Conservation (phyloP, 2,797 vertebrate species). For the Urophycis tenuis region DNA sequence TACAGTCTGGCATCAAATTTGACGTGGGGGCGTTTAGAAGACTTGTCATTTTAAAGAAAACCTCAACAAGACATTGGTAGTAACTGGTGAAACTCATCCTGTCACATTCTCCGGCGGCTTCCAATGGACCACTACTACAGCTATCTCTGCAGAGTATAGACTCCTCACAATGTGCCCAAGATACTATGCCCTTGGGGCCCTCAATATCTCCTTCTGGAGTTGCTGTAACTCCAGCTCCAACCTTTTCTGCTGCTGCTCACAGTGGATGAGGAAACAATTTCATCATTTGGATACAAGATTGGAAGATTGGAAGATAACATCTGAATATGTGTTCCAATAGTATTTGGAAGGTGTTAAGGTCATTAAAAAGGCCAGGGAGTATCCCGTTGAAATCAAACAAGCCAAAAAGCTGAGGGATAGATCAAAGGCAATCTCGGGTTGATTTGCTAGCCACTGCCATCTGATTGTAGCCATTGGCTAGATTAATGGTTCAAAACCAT, state of each 20-base stretch:
- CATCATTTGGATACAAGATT: not conserved
- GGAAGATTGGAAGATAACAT: not conserved
- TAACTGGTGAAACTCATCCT: not conserved
- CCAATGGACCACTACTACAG: no score
- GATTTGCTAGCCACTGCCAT: not conserved
- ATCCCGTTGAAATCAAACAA: not conserved
- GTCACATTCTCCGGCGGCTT: not conserved
- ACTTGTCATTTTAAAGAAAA: not conserved
- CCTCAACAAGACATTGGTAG: not conserved
- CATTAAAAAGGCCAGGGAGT: not conserved
- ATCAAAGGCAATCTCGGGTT: not conserved
- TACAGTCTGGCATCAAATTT: not conserved
- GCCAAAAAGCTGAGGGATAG: not conserved
- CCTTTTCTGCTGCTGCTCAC: no score
- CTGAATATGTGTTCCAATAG: not conserved
- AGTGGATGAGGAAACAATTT: not conserved
- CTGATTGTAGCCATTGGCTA: not conserved
- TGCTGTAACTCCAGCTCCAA: not conserved
- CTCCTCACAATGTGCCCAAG: no score
- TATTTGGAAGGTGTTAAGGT: not conserved
- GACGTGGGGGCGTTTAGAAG: not conserved
- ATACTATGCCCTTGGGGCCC: no score
- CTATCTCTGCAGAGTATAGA: no score
- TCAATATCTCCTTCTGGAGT: not conserved
- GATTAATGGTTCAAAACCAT: not conserved